Conservation (phyloP, 2,113 vertebrate genomes). For the Nothobranchius kuhntae region DNA sequence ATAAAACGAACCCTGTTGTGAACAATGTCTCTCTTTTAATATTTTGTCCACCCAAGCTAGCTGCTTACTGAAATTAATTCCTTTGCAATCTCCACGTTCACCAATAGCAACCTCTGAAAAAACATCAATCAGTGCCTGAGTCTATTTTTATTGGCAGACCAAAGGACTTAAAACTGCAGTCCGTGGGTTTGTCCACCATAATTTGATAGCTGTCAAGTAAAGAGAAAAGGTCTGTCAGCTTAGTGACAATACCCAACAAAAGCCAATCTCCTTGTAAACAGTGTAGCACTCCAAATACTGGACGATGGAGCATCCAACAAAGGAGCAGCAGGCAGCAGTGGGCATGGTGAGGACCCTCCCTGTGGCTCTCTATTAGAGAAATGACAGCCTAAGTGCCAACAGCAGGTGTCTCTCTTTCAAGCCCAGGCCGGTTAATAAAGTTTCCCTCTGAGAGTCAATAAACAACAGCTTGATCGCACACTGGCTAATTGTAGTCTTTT, state of each 20-base stretch:
- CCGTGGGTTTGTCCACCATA: constrained; percentile 61
- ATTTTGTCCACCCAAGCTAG: constrained; percentile 45
- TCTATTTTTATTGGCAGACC: constrained; percentile 57
- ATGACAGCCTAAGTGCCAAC: constrained; percentile 79
- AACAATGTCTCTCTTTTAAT: constrained; percentile 54
- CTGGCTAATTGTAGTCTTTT: constrained; percentile 75
- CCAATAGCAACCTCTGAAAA: constrained; percentile 72
- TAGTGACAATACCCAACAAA: constrained; percentile 71
- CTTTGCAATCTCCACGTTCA: constrained; percentile 65
- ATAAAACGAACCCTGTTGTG: background rate
- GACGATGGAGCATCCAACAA: constrained; percentile 73
- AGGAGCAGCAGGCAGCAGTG: constrained; percentile 69
- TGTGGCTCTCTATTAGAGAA: constrained; percentile 60
- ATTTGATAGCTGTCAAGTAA: constrained; percentile 80
- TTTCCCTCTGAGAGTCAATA: constrained; percentile 79
- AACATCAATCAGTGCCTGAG: constrained; percentile 58
- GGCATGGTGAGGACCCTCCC: constrained; percentile 71
- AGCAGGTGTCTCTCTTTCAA: constrained; percentile 83
- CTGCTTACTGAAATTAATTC: constrained; percentile 64
- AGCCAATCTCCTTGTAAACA: constrained; percentile 74
- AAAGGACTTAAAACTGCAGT: constrained; percentile 64
- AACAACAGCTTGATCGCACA: constrained; percentile 82
- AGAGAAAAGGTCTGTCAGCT: constrained; percentile 74
- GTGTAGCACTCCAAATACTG: constrained; percentile 69
- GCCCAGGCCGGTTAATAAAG: constrained; percentile 79